These are phyloP conservation scores for Calcarius lapponicus DNA, from an alignment of 2,797 vertebrate genomes.

Conservation along the genomic window DNA sequence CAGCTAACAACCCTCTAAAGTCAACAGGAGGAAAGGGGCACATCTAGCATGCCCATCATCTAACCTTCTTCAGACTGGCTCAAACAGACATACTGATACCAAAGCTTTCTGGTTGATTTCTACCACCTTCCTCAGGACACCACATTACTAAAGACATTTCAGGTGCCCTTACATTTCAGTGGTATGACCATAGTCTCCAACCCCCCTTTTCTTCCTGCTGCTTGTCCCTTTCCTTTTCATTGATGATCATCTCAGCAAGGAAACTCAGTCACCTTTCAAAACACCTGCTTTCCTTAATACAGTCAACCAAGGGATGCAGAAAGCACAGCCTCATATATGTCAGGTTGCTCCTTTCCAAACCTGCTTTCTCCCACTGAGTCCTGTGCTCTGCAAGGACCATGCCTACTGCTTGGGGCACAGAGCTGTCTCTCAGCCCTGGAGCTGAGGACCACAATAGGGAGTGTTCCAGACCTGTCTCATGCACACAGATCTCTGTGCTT, in stretches of 20 bases:
- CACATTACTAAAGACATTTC: not conserved
- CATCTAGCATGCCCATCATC: not conserved
- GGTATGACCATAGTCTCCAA: not conserved
- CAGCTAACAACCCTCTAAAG: not conserved
- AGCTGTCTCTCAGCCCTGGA: not conserved
- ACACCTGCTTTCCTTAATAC: not conserved
- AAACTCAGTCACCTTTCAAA: not conserved
- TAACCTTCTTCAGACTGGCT: not conserved
- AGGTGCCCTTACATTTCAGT: not conserved
- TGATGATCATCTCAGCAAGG: not conserved
- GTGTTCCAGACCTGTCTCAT: not conserved
- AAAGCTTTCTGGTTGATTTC: not conserved
- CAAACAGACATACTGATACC: not conserved
- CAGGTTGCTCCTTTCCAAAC: not conserved
- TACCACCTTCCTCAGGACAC: not conserved
- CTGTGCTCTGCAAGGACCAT: not conserved
- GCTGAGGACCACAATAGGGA: not conserved
- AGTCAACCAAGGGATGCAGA: not conserved
- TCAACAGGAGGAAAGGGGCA: not conserved
- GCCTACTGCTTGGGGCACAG: not conserved
- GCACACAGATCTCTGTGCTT: not conserved
- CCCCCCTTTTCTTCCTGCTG: not conserved
- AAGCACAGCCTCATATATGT: not conserved
- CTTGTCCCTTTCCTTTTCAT: not conserved
- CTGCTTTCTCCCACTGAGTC: not conserved